These are phyloP conservation scores for Drosophila subsilvestris DNA, from an alignment of 2,888 invertebrate species.

Conservation along the genomic window DNA sequence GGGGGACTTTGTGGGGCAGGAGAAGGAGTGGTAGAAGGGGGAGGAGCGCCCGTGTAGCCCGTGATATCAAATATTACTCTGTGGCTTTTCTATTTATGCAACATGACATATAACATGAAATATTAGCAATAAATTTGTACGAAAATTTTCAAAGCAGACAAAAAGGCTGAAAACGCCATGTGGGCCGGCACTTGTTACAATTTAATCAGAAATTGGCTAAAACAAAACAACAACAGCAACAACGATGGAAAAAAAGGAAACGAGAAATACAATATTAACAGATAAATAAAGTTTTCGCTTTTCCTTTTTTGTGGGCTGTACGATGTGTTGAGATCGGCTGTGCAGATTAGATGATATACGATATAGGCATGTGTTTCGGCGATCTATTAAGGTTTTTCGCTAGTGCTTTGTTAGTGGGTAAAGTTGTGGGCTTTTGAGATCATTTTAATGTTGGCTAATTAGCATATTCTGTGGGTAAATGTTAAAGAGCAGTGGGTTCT, in stretches of 20 bases:
- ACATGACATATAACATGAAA: constrained; percentile 77
- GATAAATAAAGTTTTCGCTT: constrained; percentile 40
- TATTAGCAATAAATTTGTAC: constrained; percentile 77
- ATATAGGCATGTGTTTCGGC: constrained; percentile 34
- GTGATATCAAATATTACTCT: constrained; percentile 44
- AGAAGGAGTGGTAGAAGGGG: constrained; percentile 5
- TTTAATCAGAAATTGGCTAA: constrained; percentile 67
- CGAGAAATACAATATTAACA: constrained; percentile 21
- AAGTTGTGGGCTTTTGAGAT: constrained; percentile 14
- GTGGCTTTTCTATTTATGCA: constrained; percentile 75
- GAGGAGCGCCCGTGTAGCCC: constrained; percentile 15
- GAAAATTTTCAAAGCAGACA: constrained; percentile 56
- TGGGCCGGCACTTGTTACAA: constrained; percentile 79
- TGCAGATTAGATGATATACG: constrained; percentile 50
- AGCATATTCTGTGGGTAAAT: not conserved
- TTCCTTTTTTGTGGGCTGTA: constrained; percentile 43
- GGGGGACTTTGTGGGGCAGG: constrained; percentile 6
- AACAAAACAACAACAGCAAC: constrained; percentile 15
- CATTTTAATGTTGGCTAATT: not conserved
- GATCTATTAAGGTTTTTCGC: not conserved
- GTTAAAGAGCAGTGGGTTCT: not conserved
- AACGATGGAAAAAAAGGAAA: constrained; percentile 14
- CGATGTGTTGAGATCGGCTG: constrained; percentile 66
- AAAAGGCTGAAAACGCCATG: constrained; percentile 59
- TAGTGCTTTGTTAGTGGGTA: not conserved